Percentiles rank a stretch among this genome's conserved stretches.
These are phyloP conservation scores for Diaphora mendica DNA, from an alignment of 2,888 invertebrate genomes.

Conservation along the genomic window DNA sequence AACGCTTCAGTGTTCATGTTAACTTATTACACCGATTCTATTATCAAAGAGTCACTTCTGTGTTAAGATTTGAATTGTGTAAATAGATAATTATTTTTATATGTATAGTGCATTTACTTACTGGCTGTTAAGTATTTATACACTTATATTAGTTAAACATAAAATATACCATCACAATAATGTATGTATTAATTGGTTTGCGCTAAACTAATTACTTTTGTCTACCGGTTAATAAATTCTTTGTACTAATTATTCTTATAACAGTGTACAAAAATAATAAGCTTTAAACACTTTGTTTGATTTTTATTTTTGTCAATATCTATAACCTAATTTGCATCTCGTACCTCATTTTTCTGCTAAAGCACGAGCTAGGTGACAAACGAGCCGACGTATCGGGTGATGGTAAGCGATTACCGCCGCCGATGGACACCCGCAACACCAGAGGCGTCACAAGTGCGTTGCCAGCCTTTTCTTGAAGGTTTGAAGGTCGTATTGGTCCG, in stretches of 20 bases:
- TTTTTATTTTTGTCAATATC: conserved; percentile 47
- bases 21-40: conserved; percentile 74
- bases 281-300: conserved; percentile 75
- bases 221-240: conserved; percentile 58
- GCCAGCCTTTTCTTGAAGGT: too few species aligned
- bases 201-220: conserved; percentile 60
- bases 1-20: conserved; percentile 48
- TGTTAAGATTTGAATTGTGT: conserved; percentile 65
- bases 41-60: conserved; percentile 59
- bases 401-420: too few species aligned
- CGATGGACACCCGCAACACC: too few species aligned
- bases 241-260: conserved; percentile 80
- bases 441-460: too few species aligned
- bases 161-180: conserved; percentile 62
- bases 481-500: too few species aligned
- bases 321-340: background rate
- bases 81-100: conserved; percentile 74
- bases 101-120: conserved; percentile 83
- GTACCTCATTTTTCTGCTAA: background rate
- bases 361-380: too few species aligned
- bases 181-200: conserved; percentile 57
- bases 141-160: conserved; percentile 61
- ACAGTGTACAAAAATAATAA: conserved; percentile 85
- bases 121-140: conserved; percentile 82
- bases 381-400: too few species aligned